phyloP scores from a whole-genome alignment of 2,113 vertebrate genomes.

The Lophius piscatorius region DNA sequence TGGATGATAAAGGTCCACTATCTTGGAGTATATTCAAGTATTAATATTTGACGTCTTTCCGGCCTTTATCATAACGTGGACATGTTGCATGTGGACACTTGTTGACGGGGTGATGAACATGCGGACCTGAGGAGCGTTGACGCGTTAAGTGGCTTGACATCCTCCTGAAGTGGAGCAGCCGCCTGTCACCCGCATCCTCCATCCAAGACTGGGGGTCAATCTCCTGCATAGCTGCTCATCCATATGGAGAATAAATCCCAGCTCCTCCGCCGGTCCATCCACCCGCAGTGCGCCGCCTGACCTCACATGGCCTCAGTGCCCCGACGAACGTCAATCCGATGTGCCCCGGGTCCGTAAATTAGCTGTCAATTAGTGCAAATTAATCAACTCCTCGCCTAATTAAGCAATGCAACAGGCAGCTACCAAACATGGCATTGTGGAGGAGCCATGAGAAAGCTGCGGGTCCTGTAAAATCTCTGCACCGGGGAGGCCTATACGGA shows the following conservation, averaged over 20 bases:
- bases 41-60: background rate
- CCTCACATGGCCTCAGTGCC: conserved; percentile 83
- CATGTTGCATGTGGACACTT: conserved; percentile 41
- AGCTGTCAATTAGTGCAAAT: conserved; percentile 99
- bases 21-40: background rate
- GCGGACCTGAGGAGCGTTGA: conserved; percentile 46
- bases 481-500: conserved; percentile 70
- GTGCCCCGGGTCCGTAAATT: conserved; percentile 93
- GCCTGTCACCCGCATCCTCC: conserved; percentile 38
- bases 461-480: conserved; percentile 87
- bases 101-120: conserved; percentile 45
- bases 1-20: too few relatives aligned
- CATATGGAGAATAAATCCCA: conserved; percentile 24
- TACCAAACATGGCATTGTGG: conserved; percentile 90
- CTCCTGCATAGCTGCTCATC: conserved; percentile 50
- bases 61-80: background rate
- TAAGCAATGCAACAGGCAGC: conserved; percentile 96
- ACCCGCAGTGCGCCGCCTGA: conserved; percentile 78
- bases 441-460: conserved; percentile 92
- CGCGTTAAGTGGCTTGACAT: conserved; percentile 53
- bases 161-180: conserved; percentile 56
- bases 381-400: conserved; percentile 99
- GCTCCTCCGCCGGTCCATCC: conserved; percentile 16
- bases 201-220: conserved; percentile 50
- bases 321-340: conserved; percentile 93